These are phyloP conservation scores for Paramacrobiotus metropolitanus DNA, from an alignment of 1,140 invertebrate species.

Conservation along the genomic window DNA sequence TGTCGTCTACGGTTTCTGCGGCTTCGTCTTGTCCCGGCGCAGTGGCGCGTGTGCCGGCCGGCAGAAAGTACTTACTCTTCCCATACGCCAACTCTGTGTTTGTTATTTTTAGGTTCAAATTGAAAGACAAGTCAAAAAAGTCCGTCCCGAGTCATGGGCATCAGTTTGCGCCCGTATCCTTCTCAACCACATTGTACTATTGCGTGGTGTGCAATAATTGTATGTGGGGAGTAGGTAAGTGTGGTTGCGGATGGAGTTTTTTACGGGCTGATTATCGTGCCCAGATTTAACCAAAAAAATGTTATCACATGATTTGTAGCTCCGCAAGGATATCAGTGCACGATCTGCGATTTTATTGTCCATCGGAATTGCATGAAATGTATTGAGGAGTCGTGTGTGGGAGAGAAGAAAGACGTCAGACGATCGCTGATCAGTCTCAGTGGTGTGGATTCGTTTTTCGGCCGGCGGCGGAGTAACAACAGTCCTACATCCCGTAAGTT, in stretches of 20 bases:
- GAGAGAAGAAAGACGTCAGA: conserved; percentile 20
- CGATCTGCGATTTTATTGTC: neutral
- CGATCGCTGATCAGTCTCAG: conserved; percentile 19
- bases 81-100: too few species aligned
- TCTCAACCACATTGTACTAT: neutral
- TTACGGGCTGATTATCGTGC: too few species aligned
- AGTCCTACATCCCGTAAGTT: conserved; percentile 11
- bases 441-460: conserved; percentile 14
- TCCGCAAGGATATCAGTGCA: neutral
- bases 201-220: neutral
- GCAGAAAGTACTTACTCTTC: too few species aligned
- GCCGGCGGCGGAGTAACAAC: conserved; percentile 12
- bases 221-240: neutral
- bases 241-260: too few species aligned
- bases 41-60: too few species aligned
- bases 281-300: too few species aligned
- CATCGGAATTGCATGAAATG: neutral
- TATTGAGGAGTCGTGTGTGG: conserved; percentile 33
- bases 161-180: neutral
- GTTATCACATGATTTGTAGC: too few species aligned
- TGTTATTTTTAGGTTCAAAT: neutral
- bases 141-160: neutral
- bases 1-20: too few species aligned
- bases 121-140: neutral
- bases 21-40: too few species aligned